phyloP scores from a whole-genome alignment of 2,113 vertebrate genomes.

The Neogobius melanostomus region DNA sequence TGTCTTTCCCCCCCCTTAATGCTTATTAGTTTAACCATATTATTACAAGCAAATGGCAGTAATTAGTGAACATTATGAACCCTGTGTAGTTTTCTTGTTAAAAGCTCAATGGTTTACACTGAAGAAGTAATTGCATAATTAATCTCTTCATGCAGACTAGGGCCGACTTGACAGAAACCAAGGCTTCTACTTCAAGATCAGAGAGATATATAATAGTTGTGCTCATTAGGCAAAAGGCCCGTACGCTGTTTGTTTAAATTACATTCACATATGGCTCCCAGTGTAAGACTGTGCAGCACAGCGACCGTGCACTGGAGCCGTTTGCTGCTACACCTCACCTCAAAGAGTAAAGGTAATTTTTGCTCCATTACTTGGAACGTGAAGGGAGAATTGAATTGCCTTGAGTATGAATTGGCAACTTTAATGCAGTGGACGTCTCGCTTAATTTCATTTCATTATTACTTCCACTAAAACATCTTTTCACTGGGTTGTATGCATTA shows the following conservation, averaged over 20 bases:
- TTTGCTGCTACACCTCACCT: constrained; percentile 45
- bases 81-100: constrained; percentile 42
- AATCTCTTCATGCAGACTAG: constrained; percentile 63
- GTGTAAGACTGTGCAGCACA: constrained; percentile 30
- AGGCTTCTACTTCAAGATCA: constrained; percentile 56
- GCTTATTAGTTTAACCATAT: constrained; percentile 55
- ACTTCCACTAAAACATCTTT: no score
- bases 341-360: constrained; percentile 18
- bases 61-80: constrained; percentile 65
- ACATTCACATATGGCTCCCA: constrained; percentile 40
- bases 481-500: no score
- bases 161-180: constrained; percentile 52
- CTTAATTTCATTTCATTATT: no score
- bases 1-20: background rate
- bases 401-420: no score
- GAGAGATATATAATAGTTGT: constrained; percentile 54
- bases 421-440: no score
- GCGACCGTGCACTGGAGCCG: constrained; percentile 35
- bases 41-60: constrained; percentile 58
- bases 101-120: constrained; percentile 45
- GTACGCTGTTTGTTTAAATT: constrained; percentile 32
- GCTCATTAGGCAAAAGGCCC: constrained; percentile 45
- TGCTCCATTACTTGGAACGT: constrained; percentile 19
- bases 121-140: constrained; percentile 49
- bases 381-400: background rate